Base-by-base conservation (phyloP, 2,797 vertebrate genomes). In the Poecilia picta region DNA sequence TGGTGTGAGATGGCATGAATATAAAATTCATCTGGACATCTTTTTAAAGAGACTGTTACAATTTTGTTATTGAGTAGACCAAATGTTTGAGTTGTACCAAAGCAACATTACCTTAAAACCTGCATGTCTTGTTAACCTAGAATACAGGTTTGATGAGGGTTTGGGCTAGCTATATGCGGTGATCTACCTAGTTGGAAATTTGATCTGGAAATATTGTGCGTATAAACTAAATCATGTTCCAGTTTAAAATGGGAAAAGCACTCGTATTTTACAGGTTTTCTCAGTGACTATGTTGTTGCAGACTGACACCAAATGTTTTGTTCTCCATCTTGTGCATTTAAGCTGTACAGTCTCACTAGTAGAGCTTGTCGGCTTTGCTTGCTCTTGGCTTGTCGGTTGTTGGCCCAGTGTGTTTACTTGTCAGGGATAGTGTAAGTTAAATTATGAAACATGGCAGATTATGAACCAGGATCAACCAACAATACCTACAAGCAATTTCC, bases 101-200 rank as follows among this genome's bases (percentile, higher is more conserved):
- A 90, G 79, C 73, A 85, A 81, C 68, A 74, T 55, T 76, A 76
- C 85, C 82, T 90, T 79, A 88, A 91, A 89, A 85, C 81, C 85
- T 83, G 72, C 43, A 43, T 66, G 84, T 72, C 74, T 86, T 81
- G 79, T 85, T 82, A 88, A 83, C 85, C 87, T 66, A 86, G 84
- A 87, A 91, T 90, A 94, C 93, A 93, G 85, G 89, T 93, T 92
- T 88, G 87, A 93, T 90, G 89, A 75, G 82, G 86, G 87, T 87
- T 88, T 84, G 88, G 90, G 93, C 94, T 88, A 90, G 15, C 36
- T 33, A 36, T 39, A 66, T 66, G 7, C 4, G 23, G 62, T 39
- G 11, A 66, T 41, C 36, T 68, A 23, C 10, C 4, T 5, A 66
- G 33, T 39, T 66, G 28, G 15, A 33, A 18, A 6, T 62, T 39